A percentile compares a stretch with the other conserved stretches of the same genome.
These are phyloP conservation scores for Harpagus bidentatus DNA, from an alignment of 2,113 vertebrate species.

Conservation along the genomic window DNA sequence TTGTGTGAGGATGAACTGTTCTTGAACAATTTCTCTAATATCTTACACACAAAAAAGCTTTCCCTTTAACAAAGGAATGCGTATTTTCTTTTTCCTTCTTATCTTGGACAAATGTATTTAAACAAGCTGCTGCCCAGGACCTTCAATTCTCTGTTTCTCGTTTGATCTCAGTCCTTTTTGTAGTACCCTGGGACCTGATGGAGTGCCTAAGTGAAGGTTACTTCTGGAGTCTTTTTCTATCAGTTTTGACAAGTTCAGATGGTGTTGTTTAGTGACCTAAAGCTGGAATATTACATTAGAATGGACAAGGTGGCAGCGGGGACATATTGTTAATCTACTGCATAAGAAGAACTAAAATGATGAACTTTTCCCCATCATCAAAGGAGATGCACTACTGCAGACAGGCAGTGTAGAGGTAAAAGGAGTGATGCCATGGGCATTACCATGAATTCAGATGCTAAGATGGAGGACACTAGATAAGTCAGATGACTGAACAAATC, in stretches of 20 bases:
- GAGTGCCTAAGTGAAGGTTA: neutral
- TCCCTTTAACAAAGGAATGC: neutral
- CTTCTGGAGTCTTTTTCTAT: neutral
- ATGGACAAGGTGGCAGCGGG: neutral
- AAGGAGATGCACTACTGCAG: neutral
- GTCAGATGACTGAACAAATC: neutral
- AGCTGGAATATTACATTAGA: neutral
- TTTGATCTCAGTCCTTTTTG: neutral
- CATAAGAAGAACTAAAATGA: neutral
- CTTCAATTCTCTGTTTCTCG: neutral
- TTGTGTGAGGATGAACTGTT: constrained; percentile 10
- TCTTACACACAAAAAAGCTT: neutral
- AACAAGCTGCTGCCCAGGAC: neutral
- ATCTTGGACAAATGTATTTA: constrained; percentile 3
- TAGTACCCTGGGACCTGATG: neutral
- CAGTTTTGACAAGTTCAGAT: neutral
- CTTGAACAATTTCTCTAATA: constrained; percentile 21
- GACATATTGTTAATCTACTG: neutral
- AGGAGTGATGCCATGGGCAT: neutral
- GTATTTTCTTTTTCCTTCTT: constrained; percentile 7
- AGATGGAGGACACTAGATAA: neutral
- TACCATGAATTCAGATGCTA: neutral
- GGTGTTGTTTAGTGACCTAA: neutral
- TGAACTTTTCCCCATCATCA: neutral
- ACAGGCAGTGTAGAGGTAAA: neutral